These are phyloP conservation scores for Trematocara marginatum DNA, from an alignment of 2,113 vertebrate genomes.

Conservation along the genomic window DNA sequence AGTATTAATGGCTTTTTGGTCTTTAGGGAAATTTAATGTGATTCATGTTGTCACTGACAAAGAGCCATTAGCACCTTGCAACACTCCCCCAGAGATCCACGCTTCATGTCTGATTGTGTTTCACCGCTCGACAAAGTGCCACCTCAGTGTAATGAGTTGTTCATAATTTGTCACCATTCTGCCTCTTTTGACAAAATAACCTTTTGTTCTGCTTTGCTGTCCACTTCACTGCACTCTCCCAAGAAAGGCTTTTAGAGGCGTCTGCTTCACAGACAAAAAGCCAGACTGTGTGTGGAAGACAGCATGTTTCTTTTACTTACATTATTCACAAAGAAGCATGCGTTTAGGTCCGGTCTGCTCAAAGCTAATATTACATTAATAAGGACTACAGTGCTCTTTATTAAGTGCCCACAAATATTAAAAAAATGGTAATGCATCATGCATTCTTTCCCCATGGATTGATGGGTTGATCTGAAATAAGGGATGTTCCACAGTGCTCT, in stretches of 20 bases:
- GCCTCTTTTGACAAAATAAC: slow-evolving; percentile 54
- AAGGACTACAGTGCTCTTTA: slow-evolving; percentile 37
- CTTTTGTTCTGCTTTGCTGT: slow-evolving; percentile 45
- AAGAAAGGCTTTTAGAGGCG: slow-evolving; percentile 66
- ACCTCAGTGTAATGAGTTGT: slow-evolving; percentile 60
- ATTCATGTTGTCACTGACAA: slow-evolving; percentile 53
- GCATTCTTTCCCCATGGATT: not conserved
- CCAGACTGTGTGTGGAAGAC: slow-evolving; percentile 12
- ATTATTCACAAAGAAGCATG: slow-evolving; percentile 73
- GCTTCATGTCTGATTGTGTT: slow-evolving; percentile 48
- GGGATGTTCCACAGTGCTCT: not conserved
- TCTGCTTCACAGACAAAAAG: slow-evolving; percentile 13
- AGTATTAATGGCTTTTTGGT: slow-evolving; percentile 49
- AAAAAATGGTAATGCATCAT: slow-evolving; percentile 51
- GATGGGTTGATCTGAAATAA: not conserved
- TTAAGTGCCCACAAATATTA: not conserved
- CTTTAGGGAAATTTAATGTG: slow-evolving; percentile 46
- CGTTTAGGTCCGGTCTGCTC: slow-evolving; percentile 52
- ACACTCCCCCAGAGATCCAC: slow-evolving; percentile 33
- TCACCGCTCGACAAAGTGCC: slow-evolving; percentile 35
- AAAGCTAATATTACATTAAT: slow-evolving; percentile 70
- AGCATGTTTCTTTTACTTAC: slow-evolving; percentile 41
- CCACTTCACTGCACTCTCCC: slow-evolving; percentile 39
- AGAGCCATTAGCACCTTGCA: slow-evolving; percentile 35
- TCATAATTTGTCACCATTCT: slow-evolving; percentile 56